phyloP scores from a whole-genome alignment of 30 jellyfish, hydroid and myxozoan genomes.

The Aurelia sp. region DNA sequence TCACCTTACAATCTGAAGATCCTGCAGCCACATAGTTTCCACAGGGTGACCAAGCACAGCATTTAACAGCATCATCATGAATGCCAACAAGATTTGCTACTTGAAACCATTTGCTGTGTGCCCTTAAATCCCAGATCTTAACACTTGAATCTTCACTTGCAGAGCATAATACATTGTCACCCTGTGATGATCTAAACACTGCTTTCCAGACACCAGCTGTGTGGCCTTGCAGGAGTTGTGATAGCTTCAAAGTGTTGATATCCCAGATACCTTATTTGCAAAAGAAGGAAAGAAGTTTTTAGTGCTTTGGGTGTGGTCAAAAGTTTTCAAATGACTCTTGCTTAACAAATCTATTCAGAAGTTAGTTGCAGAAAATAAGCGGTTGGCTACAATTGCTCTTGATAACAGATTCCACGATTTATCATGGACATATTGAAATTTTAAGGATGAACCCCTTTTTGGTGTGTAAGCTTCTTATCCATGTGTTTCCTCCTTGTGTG shows the following conservation, averaged over 20 bases:
- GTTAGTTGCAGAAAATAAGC: no score
- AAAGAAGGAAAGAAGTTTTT: no score
- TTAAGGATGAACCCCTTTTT: no score
- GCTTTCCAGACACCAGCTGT: constrained; percentile 88
- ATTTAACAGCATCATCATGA: constrained; percentile 86
- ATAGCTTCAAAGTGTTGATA: constrained; percentile 55
- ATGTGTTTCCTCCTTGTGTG: no score
- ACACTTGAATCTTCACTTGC: constrained; percentile 89
- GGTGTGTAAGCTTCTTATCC: no score
- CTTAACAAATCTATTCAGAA: no score
- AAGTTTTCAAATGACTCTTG: no score
- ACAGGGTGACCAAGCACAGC: constrained; percentile 94
- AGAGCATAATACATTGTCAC: constrained; percentile 70
- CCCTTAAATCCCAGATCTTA: constrained; percentile 85
- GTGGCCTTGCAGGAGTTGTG: constrained; percentile 74
- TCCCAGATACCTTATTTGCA: constrained; percentile 73
- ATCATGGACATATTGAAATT: no score
- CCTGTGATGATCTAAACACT: constrained; percentile 37
- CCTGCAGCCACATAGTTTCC: constrained; percentile 95
- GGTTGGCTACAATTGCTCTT: no score
- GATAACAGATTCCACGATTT: no score
- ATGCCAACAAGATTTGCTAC: constrained; percentile 71
- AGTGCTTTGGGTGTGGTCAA: no score
- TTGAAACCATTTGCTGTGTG: constrained; percentile 68
- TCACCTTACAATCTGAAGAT: constrained; percentile 77